These are phyloP conservation scores for Pseudopipra pipra DNA, from an alignment of 2,113 vertebrate species.

Conservation along the genomic window DNA sequence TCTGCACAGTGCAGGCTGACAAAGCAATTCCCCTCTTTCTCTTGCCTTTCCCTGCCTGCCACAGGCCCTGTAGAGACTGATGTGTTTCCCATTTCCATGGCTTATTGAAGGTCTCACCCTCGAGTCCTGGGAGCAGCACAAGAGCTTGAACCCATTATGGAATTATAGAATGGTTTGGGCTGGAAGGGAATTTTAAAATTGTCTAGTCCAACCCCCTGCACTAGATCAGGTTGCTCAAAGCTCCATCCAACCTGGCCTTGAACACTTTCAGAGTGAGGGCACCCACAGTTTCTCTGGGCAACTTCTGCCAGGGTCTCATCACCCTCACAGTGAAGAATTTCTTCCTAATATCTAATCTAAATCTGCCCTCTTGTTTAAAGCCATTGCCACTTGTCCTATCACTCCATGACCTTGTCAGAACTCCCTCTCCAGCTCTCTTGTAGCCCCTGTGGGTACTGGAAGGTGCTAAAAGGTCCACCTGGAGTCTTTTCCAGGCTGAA, in stretches of 20 bases:
- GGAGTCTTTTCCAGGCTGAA: not conserved
- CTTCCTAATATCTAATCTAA: not conserved
- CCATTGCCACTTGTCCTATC: not conserved
- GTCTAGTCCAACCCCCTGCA: too few relatives aligned
- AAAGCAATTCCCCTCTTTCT: not conserved
- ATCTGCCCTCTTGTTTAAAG: not conserved
- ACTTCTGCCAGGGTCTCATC: not conserved
- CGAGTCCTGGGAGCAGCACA: not conserved
- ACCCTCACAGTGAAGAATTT: not conserved
- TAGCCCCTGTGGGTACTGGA: not conserved
- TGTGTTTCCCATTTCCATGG: accelerated
- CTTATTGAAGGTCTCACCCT: not conserved
- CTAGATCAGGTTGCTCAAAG: not conserved
- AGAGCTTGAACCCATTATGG: not conserved
- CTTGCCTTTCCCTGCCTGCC: not conserved
- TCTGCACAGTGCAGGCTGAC: not conserved
- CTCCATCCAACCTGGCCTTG: not conserved
- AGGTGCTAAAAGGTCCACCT: not conserved
- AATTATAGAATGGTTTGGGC: not conserved
- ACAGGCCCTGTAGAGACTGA: not conserved
- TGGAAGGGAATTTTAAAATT: not conserved
- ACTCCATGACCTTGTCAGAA: not conserved
- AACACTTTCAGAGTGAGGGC: not conserved
- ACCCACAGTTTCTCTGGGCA: not conserved
- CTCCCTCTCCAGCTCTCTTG: not conserved